Base-by-base conservation (phyloP, 2,797 vertebrate species). In the Chelonia mydas region DNA sequence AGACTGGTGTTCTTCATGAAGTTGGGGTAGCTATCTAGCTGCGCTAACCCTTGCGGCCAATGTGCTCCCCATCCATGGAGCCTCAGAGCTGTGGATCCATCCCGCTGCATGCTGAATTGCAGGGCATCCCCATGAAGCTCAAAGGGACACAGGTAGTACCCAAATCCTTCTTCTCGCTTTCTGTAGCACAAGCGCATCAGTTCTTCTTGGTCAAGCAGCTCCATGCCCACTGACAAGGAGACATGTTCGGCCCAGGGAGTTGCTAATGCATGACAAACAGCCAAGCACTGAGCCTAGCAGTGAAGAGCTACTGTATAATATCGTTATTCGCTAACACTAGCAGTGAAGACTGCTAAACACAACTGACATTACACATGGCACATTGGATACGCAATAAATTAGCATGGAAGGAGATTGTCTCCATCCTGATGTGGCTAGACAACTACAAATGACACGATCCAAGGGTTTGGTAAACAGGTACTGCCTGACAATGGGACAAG, bases 381-480 rank as follows among this genome's bases (percentile, higher is more conserved):
- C 65, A 92, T 61, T 23, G 17, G 33, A 89, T 49, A 90, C 25
- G 41, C 41, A 78, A 86, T 79, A 80, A 87, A 90, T 96, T 27
- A 91, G 50, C 81, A 45, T 4, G 55, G 55, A 86, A 79, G n/a
- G 74, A 89, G 54, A 37, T 31, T 49, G 65, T 72, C 33, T 93
- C 55, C 41, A 53, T 81, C 53, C 37, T 37, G 90, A 53, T 47
- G 21, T 84, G 65, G 57, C 8, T 81, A 94, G 47, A 89, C 57
- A 91, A 72, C n/a, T 45, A 90, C 59, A 25, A 65, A 81, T 47
- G 25, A 45, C 93, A 81, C 89, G 91, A 90, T 92, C 59, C 76
- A 95, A 25, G n/a, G 23, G 49, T 50, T 2, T 84, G 72, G 68
- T 90, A 86, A 93, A 83, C 19, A 79, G 89, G 61, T 55, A 41